Evolutionary conservation across 1,140 invertebrate species (phyloP).

Genomic region (Drosophila arawakana): DNA sequence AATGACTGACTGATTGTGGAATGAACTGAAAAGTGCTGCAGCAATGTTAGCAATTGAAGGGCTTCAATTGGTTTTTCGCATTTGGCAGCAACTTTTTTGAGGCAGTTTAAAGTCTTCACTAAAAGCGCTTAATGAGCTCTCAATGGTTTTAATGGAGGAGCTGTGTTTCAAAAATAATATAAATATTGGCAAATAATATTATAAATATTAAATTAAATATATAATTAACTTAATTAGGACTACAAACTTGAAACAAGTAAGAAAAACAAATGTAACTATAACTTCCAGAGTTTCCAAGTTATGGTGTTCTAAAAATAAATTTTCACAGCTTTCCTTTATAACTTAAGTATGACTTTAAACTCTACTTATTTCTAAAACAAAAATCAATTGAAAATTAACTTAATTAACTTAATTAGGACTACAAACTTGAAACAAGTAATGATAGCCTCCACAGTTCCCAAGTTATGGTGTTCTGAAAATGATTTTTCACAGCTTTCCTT

Average conservation of each 20-base stretch:
- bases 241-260: too few relatives aligned
- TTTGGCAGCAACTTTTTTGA: conserved; percentile 17
- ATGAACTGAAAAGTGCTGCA: conserved; percentile 26
- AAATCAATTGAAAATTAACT: too few relatives aligned
- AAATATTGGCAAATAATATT: background rate
- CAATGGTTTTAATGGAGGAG: conserved; percentile 3
- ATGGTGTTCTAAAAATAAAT: too few relatives aligned
- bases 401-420: background rate
- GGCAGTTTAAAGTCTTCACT: conserved; percentile 27
- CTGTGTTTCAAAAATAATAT: background rate
- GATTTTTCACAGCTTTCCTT: too few relatives aligned
- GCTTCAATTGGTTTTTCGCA: conserved; percentile 42
- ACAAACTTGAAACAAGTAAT: too few relatives aligned
- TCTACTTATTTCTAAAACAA: too few relatives aligned
- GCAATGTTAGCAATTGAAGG: conserved; percentile 32
- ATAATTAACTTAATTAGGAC: background rate
- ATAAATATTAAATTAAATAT: background rate
- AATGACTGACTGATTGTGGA: conserved; percentile 55
- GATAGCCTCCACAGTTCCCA: too few relatives aligned
- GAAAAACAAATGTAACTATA: too few relatives aligned
- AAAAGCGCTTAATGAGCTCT: conserved; percentile 21
- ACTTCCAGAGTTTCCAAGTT: too few relatives aligned
- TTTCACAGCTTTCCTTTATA: too few relatives aligned
- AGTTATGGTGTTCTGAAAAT: too few relatives aligned
- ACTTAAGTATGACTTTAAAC: too few relatives aligned